Evolutionary conservation across 2,113 vertebrate genomes (phyloP).

Genomic region (Hucho hucho): DNA sequence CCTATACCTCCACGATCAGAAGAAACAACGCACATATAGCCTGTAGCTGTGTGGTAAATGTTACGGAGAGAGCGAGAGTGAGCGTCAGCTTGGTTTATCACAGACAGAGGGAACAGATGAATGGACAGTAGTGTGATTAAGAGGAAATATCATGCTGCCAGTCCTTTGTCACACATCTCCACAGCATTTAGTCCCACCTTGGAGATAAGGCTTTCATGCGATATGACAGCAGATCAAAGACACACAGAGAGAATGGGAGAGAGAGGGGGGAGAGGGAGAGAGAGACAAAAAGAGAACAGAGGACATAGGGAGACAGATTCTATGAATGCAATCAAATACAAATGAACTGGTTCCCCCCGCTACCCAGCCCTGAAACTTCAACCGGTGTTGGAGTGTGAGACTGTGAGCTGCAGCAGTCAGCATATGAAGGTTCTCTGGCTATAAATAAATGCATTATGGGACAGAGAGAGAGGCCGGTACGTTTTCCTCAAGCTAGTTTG

Average conservation of each 20-base stretch:
- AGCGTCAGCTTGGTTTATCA: background rate
- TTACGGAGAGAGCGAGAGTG: background rate
- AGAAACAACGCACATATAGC: background rate
- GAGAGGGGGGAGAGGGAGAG: background rate
- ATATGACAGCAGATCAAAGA: conserved; percentile 34
- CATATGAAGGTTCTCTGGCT: conserved; percentile 15
- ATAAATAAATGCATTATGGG: conserved; percentile 32
- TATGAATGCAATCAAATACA: background rate
- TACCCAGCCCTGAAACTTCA: background rate
- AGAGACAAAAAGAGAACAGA: background rate
- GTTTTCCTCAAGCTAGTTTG: conserved; percentile 10
- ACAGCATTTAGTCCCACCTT: conserved; percentile 31
- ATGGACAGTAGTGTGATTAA: conserved; percentile 32
- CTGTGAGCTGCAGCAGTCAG: conserved; percentile 18
- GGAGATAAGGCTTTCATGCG: conserved; percentile 16
- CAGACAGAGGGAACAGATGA: background rate
- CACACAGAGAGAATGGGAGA: no score
- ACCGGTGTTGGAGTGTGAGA: background rate
- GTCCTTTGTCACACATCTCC: conserved; percentile 17
- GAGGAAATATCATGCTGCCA: conserved; percentile 50
- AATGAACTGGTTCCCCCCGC: background rate
- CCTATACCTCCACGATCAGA: no score
- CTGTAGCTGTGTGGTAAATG: background rate
- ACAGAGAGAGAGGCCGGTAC: conserved; percentile 2
- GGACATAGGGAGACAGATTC: background rate